Evolutionary conservation across 2,888 invertebrate species (phyloP), one percentile per base, ranked within the genome.

Genomic region (Ophion ellenae): DNA sequence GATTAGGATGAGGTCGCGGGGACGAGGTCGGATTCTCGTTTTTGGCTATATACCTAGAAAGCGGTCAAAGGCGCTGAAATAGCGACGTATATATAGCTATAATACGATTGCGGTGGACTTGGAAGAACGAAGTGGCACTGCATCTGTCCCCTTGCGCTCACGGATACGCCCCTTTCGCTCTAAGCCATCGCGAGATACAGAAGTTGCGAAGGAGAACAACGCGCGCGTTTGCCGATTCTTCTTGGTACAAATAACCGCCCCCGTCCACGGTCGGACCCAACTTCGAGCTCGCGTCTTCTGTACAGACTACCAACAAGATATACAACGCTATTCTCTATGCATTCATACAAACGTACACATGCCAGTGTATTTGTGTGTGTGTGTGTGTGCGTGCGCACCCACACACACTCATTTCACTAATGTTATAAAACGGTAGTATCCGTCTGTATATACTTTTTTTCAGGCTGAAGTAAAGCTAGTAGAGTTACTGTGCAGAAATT

Each of bases 1-100:
- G 87, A 87, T 87, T 87, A 87, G 87, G 83, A 80, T 77, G 79
- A 85, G 85, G 74, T 85, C 85, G 85, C 85, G 83, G 84, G 80
- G 63, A 64, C 85, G 83, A 85, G 81, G 81, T 70, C 79, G 70
- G 81, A 83, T 76, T 81, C 32, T 32, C 71, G 45, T 57, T 66
- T 28, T 75, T 47, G 53, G 20, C 32, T 85, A 84, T 81, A 85
- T 81, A 85, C 85, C 85, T 85, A 85, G 83, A 85, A 85, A 83
- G 28, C 85, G 83, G 80, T 83, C 85, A 80, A 83, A 83, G 69
- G 81, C 81, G 80, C 76, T 76, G 64, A 57, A 28, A 78, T 53
- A 47, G 32, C 83, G 64, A n/a, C n/a, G 67, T 11, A 36, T 81
- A 69, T 61, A 66, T 64, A 53, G 14, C 66, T 75, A 74, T 59